phyloP scores from a whole-genome alignment of 2,797 vertebrate species.

The Rhabdomys pumilio region DNA sequence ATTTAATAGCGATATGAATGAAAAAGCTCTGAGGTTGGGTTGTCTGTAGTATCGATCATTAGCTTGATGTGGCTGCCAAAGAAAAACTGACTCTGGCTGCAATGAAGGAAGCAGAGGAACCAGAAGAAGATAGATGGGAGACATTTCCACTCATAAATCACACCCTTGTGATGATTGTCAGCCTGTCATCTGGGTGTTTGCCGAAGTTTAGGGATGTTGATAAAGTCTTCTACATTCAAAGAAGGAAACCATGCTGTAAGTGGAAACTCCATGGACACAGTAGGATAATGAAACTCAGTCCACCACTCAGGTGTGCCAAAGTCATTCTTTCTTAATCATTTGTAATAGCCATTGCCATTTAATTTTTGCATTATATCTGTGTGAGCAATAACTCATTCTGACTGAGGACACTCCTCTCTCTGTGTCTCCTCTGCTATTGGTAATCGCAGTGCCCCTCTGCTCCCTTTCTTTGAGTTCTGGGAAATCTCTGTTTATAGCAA shows the following conservation, averaged over 20 bases:
- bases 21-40: not conserved
- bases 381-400: not conserved
- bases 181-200: not conserved
- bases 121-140: not conserved
- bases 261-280: not conserved
- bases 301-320: not conserved
- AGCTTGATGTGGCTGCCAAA: not conserved
- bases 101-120: not conserved
- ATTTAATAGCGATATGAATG: slow-evolving; percentile 1
- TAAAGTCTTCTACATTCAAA: not conserved
- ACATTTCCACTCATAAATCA: not conserved
- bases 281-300: not conserved
- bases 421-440: not conserved
- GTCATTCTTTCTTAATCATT: not conserved
- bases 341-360: not conserved
- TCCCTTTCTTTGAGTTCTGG: not conserved
- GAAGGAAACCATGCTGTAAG: not conserved
- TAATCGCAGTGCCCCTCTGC: not conserved
- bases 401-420: accelerated
- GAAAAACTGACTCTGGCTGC: not conserved
- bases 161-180: not conserved
- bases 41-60: not conserved
- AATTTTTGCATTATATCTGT: not conserved
- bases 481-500: not conserved
- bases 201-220: not conserved